Evolutionary conservation across 2,113 vertebrate species (phyloP), one percentile per base, ranked within the genome.

Genomic region (Zingel zingel): DNA sequence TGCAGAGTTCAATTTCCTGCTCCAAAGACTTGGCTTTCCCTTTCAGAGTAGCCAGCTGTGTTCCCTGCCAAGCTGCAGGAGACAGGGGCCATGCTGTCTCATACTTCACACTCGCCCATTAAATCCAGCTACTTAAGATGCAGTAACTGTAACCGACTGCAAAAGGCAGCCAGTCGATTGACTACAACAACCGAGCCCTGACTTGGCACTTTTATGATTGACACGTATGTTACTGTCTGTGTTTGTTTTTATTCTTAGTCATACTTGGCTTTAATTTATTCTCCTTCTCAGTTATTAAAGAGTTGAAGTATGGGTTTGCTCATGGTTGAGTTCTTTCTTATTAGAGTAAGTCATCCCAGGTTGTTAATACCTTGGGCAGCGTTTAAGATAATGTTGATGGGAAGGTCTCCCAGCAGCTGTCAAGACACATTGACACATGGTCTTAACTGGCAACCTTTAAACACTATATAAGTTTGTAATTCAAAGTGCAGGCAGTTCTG

Each of bases 51-150:
- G 86, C 74, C 81, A 77, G 77, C 84, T 89, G 80, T 76, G 74
- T 82, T 71, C 53, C 25, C 72, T 91, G 86, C 89, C 89, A 89
- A 82, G 88, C 87, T 85, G 86, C 84, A 59, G 70, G 61, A 87
- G 73, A 91, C 91, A 91, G 86, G 78, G 81, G 69, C 77, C 61
- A 84, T 81, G 84, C 86, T 93, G 88, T 91, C 80, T 90, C 83
- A 78, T 85, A 75, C 85, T 85, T 83, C 82, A 88, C 91, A 88
- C 79, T 61, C 39, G 8, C 25, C 79, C 75, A 88, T 89, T 89
- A 91, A 85, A 80, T 74, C 69, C 70, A 87, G 69, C 89, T 89
- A 92, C 88, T 92, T 91, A 56, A 59, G 67, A 94, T 93, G 86
- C 91, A 87, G n/a, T 79, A 77, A 86, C 85, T 83, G 88, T 79